phyloP scores from a whole-genome alignment of 1,140 invertebrate genomes.

The Matsumurasca onukii region DNA sequence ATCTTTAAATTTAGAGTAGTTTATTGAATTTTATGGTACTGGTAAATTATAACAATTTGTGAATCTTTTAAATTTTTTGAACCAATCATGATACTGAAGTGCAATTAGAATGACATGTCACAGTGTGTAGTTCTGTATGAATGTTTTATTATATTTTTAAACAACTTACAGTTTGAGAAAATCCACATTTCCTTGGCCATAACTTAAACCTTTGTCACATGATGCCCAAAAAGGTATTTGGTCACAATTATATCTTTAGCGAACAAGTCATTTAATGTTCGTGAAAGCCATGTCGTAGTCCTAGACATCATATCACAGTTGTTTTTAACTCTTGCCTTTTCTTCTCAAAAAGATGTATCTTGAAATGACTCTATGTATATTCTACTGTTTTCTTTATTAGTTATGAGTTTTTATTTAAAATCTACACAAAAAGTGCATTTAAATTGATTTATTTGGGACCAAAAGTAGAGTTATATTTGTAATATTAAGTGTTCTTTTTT shows the following conservation, averaged over 20 bases:
- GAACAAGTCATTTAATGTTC: too few species aligned
- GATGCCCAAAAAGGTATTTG: too few species aligned
- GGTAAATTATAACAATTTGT: slow-evolving; percentile 28
- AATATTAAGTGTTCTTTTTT: too few species aligned
- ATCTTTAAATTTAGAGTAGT: slow-evolving; percentile 35
- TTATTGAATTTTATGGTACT: slow-evolving; percentile 27
- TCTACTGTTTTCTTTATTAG: not conserved
- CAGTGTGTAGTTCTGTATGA: slow-evolving; percentile 13
- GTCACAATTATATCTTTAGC: too few species aligned
- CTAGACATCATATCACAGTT: too few species aligned
- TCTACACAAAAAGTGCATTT: not conserved
- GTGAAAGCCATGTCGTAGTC: too few species aligned
- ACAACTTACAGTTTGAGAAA: not conserved
- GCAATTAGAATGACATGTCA: slow-evolving; percentile 28
- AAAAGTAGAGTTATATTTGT: not conserved
- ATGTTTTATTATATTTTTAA: slow-evolving; percentile 3
- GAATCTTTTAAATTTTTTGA: slow-evolving; percentile 29
- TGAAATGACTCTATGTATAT: too few species aligned
- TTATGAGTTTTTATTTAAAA: not conserved
- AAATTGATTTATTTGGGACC: not conserved
- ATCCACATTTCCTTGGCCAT: slow-evolving; percentile 23
- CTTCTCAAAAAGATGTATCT: too few species aligned
- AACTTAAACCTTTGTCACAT: too few species aligned
- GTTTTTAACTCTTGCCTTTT: too few species aligned
- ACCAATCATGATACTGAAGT: slow-evolving; percentile 30